A percentile compares a stretch with the other conserved stretches of the same genome.
These are phyloP conservation scores for Henricia sp. DNA, from an alignment of 53 echinoderm and acorn worm species.

Conservation along the genomic window DNA sequence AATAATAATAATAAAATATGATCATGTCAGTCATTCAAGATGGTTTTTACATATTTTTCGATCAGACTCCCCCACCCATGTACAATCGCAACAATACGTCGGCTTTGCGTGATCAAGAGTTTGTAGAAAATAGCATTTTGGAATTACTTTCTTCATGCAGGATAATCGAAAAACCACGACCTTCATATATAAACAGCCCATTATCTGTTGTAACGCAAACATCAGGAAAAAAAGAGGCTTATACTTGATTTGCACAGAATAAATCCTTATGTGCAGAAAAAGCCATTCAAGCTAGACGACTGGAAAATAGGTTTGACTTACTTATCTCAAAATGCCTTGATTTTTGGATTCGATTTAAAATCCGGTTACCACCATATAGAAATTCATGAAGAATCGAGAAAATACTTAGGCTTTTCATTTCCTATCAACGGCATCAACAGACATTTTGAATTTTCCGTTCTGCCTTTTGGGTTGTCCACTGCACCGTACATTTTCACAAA, in stretches of 20 bases:
- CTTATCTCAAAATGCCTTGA: not conserved
- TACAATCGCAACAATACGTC: not conserved
- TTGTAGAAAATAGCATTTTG: not conserved
- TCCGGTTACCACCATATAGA: not conserved
- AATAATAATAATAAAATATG: too few species aligned
- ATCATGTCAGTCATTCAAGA: too few species aligned
- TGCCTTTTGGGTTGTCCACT: not conserved
- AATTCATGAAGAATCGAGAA: not conserved
- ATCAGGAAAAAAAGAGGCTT: not conserved
- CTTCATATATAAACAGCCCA: not conserved
- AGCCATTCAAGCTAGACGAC: not conserved
- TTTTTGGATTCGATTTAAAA: not conserved
- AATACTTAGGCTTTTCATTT: not conserved
- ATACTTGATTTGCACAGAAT: not conserved
- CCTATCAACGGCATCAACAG: not conserved
- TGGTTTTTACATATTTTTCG: too few species aligned
- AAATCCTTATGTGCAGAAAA: slow-evolving; percentile 2
- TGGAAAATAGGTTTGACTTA: not conserved
- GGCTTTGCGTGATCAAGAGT: not conserved
- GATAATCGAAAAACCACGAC: not conserved
- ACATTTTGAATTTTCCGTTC: not conserved
- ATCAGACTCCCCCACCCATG: not conserved
- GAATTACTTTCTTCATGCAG: not conserved
- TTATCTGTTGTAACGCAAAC: not conserved
- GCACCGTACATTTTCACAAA: slow-evolving; percentile 1